phyloP scores from a whole-genome alignment of 2,113 vertebrate genomes.

The Gnathonemus echidnorhynchus region DNA sequence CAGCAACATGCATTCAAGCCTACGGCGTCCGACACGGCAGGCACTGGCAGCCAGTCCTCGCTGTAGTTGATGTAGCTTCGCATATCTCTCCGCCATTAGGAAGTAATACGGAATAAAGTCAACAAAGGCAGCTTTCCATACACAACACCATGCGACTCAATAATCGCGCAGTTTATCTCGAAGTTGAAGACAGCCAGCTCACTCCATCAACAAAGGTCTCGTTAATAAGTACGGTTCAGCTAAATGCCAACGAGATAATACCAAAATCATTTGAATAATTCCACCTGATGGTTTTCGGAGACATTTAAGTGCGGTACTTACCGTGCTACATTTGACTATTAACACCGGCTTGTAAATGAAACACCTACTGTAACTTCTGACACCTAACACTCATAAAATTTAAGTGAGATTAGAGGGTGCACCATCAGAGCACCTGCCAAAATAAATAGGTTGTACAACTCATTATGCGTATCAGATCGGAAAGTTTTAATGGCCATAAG shows the following conservation, averaged over 20 bases:
- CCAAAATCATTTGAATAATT: slow-evolving; percentile 52
- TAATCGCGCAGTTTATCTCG: slow-evolving; percentile 42
- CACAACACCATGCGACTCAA: slow-evolving; percentile 28
- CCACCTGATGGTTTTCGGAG: slow-evolving; percentile 43
- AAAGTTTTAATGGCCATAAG: neutral
- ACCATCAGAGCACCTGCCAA: slow-evolving; percentile 18
- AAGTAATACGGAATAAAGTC: slow-evolving; percentile 33
- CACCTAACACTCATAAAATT: slow-evolving; percentile 21
- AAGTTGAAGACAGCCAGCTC: slow-evolving; percentile 21
- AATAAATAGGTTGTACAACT: slow-evolving; percentile 3
- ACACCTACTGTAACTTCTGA: slow-evolving; percentile 5
- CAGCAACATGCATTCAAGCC: neutral
- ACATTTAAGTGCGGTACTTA: slow-evolving; percentile 32
- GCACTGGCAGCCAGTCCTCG: slow-evolving; percentile 44
- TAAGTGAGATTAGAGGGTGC: slow-evolving; percentile 19
- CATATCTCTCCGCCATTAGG: slow-evolving; percentile 13
- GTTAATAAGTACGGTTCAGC: slow-evolving; percentile 40
- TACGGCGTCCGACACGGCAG: slow-evolving; percentile 31
- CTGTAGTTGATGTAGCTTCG: neutral
- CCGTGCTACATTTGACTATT: slow-evolving; percentile 49
- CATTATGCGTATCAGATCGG: neutral
- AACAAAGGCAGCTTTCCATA: slow-evolving; percentile 20
- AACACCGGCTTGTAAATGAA: slow-evolving; percentile 22
- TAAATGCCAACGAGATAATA: slow-evolving; percentile 57
- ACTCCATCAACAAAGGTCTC: slow-evolving; percentile 41